phyloP scores from a whole-genome alignment of 2,113 vertebrate species.

The Phaethornis superciliosus region DNA sequence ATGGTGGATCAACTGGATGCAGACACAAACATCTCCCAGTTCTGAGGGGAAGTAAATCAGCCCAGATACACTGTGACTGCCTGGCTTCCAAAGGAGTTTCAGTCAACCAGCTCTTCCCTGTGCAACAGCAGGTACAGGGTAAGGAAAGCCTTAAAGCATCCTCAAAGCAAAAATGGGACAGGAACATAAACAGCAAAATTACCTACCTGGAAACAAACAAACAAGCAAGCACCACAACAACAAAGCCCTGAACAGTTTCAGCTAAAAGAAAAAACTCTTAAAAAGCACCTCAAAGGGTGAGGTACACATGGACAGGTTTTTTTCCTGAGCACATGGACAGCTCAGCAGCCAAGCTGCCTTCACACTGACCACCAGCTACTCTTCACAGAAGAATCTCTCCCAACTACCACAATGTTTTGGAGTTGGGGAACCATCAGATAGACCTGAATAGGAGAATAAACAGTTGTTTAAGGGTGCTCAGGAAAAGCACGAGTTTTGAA shows the following conservation, averaged over 20 bases:
- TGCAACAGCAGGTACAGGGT: not conserved
- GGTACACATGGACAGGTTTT: no score
- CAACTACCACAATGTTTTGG: not conserved
- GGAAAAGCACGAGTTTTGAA: not conserved
- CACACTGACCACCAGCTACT: not conserved
- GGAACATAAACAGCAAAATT: not conserved
- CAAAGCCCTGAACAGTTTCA: not conserved
- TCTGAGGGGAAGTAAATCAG: not conserved
- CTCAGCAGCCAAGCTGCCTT: not conserved
- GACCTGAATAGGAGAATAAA: not conserved
- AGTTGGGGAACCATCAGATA: not conserved
- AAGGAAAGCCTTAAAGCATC: not conserved
- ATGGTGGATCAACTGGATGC: rapidly evolving
- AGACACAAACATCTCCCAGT: not conserved
- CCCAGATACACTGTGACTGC: not conserved
- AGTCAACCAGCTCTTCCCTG: not conserved
- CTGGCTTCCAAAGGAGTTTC: not conserved
- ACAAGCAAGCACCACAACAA: not conserved
- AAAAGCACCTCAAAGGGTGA: rapidly evolving
- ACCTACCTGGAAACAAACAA: not conserved
- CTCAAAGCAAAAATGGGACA: not conserved
- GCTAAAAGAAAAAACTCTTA: not conserved
- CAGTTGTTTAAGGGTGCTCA: not conserved
- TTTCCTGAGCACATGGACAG: not conserved
- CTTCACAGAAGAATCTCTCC: not conserved